Percentiles rank a stretch among this genome's conserved stretches.
Evolutionary conservation across 2,797 vertebrate genomes (phyloP).

Genomic region (Galago senegalensis): DNA sequence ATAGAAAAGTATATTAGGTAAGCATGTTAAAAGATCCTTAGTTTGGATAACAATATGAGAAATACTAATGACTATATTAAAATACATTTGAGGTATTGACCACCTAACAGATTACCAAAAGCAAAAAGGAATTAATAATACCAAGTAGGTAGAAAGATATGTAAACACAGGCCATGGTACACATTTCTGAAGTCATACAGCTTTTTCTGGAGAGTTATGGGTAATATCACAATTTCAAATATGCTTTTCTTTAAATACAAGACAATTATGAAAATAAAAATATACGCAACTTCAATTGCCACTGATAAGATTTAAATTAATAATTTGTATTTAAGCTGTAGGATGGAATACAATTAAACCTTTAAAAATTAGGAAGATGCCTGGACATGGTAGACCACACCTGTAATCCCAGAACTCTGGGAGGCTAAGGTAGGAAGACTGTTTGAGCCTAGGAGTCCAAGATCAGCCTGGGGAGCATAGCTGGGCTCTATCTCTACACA

Average conservation of each 20-base stretch:
- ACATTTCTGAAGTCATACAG: background rate
- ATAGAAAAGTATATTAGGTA: background rate
- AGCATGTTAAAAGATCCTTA: background rate
- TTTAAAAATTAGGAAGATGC: background rate
- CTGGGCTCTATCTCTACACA: no score
- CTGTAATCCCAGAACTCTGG: no score
- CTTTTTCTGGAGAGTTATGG: background rate
- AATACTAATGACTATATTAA: background rate
- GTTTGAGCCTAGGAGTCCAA: no score
- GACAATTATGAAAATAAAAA: constrained; percentile 30
- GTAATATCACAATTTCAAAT: background rate
- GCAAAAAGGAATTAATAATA: background rate
- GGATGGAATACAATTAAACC: background rate
- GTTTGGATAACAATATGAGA: background rate
- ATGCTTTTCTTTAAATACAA: background rate
- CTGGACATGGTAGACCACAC: no score
- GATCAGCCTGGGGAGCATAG: no score
- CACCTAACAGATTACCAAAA: background rate
- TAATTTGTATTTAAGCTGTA: background rate
- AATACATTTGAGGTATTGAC: background rate
- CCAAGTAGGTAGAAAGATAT: background rate
- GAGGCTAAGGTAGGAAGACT: no score
- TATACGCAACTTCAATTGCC: background rate
- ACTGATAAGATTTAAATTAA: background rate
- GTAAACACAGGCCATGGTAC: background rate